Base-by-base conservation (phyloP, 2,113 vertebrate species). In the Montifringilla adamsi region DNA sequence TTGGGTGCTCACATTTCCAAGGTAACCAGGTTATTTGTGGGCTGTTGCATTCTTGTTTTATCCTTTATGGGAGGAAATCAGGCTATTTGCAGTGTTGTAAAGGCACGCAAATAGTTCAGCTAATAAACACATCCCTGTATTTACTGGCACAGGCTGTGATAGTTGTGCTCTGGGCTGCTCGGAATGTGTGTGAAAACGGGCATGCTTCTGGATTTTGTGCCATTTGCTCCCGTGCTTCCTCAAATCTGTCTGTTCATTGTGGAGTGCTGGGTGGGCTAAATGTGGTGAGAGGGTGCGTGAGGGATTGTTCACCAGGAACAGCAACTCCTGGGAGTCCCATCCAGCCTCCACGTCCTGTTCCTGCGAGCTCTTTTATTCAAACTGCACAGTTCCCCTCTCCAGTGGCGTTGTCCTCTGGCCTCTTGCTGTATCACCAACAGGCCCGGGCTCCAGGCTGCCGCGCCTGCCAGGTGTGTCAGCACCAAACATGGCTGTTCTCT, bases 11-110 rank as follows among this genome's bases (percentile, higher is more conserved):
- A 13, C 44, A 86, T 95, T 94, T 86, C 92, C 88, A 93, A 90
- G 93, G 88, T 81, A 96, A 93, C 79, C 68, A 91, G 84, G 76
- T 96, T 90, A 90, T 90, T 94, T 93, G 60, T 78, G 86, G 69
- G 64, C 43, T 94, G 79, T 83, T 85, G 11, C 49, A 85, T 93
- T 92, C 69, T 59, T 76, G 76, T 82, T 87, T 74, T 66, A 68
- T 83, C 83, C 39, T 86, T 63, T 70, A 12, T 49, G 31, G 72
- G 83, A 96, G 79, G 41, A 94, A 87, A 94, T 72, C 76, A 19
- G 39, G n/a, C 44, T 89, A 81, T 81, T 81, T 75, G 37, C 62
- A 63, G 92, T 72, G 52, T 67, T 83, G 59, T 2, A 4, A 75
- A 77, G 60, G 75, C 75, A 86, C 1, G 6, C 55, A 88, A 93